phyloP scores from a whole-genome alignment of 2,888 invertebrate genomes.

The Apamea crenata region DNA sequence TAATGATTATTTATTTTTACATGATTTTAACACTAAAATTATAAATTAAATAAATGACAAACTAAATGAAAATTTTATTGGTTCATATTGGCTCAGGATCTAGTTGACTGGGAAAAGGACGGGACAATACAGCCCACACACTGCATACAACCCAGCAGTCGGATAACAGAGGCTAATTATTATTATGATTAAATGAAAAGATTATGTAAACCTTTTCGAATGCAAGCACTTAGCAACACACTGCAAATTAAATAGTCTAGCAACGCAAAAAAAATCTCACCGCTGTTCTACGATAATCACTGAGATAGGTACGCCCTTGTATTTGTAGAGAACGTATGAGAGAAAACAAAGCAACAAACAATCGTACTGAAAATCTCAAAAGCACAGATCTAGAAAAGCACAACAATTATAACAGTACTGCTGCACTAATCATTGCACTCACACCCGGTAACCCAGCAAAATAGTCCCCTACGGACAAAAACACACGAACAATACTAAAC shows the following conservation, averaged over 20 bases:
- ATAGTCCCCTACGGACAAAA: slow-evolving; percentile 6
- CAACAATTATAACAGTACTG: slow-evolving; percentile 9
- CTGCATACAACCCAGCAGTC: too few relatives aligned
- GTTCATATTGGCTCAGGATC: too few relatives aligned
- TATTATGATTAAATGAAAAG: too few relatives aligned
- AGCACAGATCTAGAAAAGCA: slow-evolving; percentile 14
- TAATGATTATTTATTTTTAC: not conserved
- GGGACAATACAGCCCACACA: too few relatives aligned
- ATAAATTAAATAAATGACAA: not conserved
- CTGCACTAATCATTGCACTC: slow-evolving; percentile 23
- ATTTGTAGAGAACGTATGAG: not conserved
- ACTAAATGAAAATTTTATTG: not conserved
- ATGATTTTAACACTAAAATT: too few relatives aligned
- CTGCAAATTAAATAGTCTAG: not conserved
- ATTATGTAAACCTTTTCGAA: not conserved
- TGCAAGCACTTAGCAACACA: not conserved
- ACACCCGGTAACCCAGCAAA: slow-evolving; percentile 49
- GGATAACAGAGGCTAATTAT: too few relatives aligned
- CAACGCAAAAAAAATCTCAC: not conserved
- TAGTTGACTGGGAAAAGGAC: too few relatives aligned
- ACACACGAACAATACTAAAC: slow-evolving; percentile 45
- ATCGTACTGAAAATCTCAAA: not conserved
- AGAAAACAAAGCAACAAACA: slow-evolving; percentile 7
- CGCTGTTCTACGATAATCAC: not conserved
- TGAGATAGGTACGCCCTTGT: not conserved